Base-by-base conservation (phyloP, 2,113 vertebrate genomes). In the Sturnus vulgaris region DNA sequence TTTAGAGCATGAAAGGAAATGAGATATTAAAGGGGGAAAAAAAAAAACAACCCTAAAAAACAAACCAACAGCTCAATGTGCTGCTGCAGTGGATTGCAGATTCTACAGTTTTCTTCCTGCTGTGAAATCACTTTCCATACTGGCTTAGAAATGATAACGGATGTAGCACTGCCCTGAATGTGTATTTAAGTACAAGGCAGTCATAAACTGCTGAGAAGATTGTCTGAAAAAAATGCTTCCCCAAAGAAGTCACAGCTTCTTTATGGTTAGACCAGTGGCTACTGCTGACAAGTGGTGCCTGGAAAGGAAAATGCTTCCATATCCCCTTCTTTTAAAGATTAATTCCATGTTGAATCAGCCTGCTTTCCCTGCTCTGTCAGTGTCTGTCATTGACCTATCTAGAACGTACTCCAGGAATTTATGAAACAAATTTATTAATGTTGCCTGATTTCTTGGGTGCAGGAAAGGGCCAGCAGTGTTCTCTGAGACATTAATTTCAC, bases 1-100 rank as follows among this genome's bases (percentile, higher is more conserved):
- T 75, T 93, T 77, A 72, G 52, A 95, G 42, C 75, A 76, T 55
- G 86, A 90, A 95, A 84, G 71, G 83, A 86, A 95, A 94, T 60
- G 46, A 93, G 78, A 72, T 80, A 70, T 72, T 92, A 64, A 9
- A 33, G 56, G 30, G 30, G 25, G 5, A 0, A 8, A 33, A 33
- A 24, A 46, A 47, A 28, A 33, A 10, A 7, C 16, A 15, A 20
- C 1, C 2, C 0, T 2, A 2, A 33, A 23, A 68, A 52, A 1
- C 72, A 78, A 77, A 52, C 42, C 50, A 57, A 21, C 57, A 82
- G 64, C 77, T 86, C 75, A 27, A 4, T 49, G 63, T 77, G 60
- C 11, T 69, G n/a, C 66, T 78, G 52, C 39, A 44, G 39, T 15
- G n/a, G 33, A 33, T 55, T 81, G 65, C 83, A 77, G 53, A 73